Conservation (phyloP, 2,797 vertebrate species). For the Argentina silus region DNA sequence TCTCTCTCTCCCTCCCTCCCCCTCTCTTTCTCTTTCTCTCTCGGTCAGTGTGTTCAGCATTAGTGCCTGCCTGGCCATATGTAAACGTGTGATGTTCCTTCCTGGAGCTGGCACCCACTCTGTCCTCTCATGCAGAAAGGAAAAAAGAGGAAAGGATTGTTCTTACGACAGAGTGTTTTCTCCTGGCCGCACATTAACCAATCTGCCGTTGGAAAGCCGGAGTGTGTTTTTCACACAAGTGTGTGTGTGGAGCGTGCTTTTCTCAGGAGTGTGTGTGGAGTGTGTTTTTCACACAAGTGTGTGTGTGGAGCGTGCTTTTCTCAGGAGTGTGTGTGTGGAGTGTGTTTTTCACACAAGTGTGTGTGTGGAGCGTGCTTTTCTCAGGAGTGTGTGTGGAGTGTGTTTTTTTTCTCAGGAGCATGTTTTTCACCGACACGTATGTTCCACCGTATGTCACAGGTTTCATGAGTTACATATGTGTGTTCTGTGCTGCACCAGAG, state of each 20-base stretch:
- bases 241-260: constrained; percentile 1
- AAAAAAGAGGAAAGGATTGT: background rate
- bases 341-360: background rate
- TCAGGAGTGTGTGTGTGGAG: background rate
- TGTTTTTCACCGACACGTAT: too few species aligned
- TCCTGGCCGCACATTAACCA: background rate
- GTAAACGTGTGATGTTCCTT: constrained; percentile 2
- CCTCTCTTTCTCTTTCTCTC: background rate
- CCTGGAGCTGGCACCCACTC: too few species aligned
- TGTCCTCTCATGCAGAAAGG: background rate
- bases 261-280: background rate
- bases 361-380: background rate
- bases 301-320: background rate
- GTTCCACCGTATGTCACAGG: too few species aligned
- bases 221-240: background rate
- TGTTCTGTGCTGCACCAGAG: too few species aligned
- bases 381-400: background rate
- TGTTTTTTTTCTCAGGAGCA: background rate
- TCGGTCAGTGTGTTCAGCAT: background rate
- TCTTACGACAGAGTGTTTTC: background rate
- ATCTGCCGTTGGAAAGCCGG: background rate
- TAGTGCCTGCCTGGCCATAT: background rate
- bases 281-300: background rate
- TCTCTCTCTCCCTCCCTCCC: background rate
- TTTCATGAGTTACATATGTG: too few species aligned